Evolutionary conservation across 1,140 invertebrate genomes (phyloP).

Genomic region (Cylas formicarius): DNA sequence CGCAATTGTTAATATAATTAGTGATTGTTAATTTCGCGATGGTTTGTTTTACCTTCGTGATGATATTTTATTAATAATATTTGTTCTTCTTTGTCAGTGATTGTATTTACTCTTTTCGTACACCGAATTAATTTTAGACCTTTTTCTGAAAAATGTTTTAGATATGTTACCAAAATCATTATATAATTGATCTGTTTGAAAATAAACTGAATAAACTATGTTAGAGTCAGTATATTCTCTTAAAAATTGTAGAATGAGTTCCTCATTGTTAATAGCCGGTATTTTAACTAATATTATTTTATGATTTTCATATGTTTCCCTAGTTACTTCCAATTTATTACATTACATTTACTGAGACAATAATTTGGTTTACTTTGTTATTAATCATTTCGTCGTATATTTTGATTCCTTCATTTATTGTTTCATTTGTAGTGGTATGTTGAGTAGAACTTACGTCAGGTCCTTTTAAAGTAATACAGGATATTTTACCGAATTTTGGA

Average conservation of each 20-base stretch:
- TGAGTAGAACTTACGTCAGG: no score
- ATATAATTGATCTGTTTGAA: slow-evolving; percentile 1
- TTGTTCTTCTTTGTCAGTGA: slow-evolving; percentile 11
- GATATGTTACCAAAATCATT: slow-evolving; percentile 7
- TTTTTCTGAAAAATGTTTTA: slow-evolving; percentile 1
- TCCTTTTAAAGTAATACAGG: no score
- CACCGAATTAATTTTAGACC: slow-evolving; percentile 9
- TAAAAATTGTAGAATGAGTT: slow-evolving; percentile 8
- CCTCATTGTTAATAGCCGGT: slow-evolving; percentile 2
- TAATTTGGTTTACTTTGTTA: slow-evolving; percentile 1
- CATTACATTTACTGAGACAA: slow-evolving; percentile 1
- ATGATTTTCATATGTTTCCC: no score
- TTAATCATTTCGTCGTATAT: slow-evolving; percentile 1
- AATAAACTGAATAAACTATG: slow-evolving; percentile 8
- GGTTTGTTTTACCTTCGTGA: slow-evolving; percentile 19
- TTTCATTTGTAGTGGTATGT: no score
- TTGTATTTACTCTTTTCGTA: slow-evolving; percentile 10
- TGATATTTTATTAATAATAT: slow-evolving; percentile 18
- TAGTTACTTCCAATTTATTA: background rate
- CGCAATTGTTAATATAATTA: no score
- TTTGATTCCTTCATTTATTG: slow-evolving; percentile 2
- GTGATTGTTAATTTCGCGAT: slow-evolving; percentile 18
- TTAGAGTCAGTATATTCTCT: background rate
- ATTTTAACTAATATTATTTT: slow-evolving; percentile 7
- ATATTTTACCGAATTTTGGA: no score